Conservation (phyloP, 1,140 invertebrate species). For the Bemisia tabaci region DNA sequence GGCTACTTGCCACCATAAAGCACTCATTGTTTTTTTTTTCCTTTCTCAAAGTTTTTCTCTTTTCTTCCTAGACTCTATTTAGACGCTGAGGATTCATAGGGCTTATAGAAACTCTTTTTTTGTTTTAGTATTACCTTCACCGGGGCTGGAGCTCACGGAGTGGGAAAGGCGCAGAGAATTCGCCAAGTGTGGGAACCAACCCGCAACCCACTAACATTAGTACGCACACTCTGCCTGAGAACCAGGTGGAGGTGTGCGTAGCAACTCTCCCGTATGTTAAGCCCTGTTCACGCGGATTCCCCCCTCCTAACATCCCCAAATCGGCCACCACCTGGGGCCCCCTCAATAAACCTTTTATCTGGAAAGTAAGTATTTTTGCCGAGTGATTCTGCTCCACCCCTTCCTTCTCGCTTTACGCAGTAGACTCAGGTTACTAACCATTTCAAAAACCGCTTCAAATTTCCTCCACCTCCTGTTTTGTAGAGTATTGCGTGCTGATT, state of each 20-base stretch:
- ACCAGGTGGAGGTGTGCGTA: constrained; percentile 20
- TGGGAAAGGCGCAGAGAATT: constrained; percentile 22
- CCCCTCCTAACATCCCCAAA: constrained; percentile 42
- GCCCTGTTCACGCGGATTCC: constrained; percentile 20
- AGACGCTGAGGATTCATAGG: too few relatives aligned
- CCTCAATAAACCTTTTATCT: constrained; percentile 48
- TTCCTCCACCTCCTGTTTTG: too few relatives aligned
- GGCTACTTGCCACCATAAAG: too few relatives aligned
- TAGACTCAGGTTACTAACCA: too few relatives aligned
- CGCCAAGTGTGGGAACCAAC: background rate
- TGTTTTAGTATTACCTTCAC: constrained; percentile 29
- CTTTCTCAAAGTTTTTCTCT: too few relatives aligned
- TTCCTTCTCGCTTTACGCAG: background rate
- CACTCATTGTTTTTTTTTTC: too few relatives aligned
- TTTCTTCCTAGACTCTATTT: too few relatives aligned
- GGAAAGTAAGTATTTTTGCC: constrained; percentile 44
- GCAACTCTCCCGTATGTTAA: constrained; percentile 32
- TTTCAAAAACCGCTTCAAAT: too few relatives aligned
- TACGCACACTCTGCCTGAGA: constrained; percentile 27
- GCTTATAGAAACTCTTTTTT: constrained; percentile 2
- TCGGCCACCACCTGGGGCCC: constrained; percentile 48
- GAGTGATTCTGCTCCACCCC: constrained; percentile 4
- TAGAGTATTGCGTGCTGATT: too few relatives aligned
- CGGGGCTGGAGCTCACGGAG: constrained; percentile 34
- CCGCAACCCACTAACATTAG: background rate